Evolutionary conservation across 2,888 invertebrate species (phyloP), one percentile per base, ranked within the genome.

Genomic region (Pheosia gnoma): DNA sequence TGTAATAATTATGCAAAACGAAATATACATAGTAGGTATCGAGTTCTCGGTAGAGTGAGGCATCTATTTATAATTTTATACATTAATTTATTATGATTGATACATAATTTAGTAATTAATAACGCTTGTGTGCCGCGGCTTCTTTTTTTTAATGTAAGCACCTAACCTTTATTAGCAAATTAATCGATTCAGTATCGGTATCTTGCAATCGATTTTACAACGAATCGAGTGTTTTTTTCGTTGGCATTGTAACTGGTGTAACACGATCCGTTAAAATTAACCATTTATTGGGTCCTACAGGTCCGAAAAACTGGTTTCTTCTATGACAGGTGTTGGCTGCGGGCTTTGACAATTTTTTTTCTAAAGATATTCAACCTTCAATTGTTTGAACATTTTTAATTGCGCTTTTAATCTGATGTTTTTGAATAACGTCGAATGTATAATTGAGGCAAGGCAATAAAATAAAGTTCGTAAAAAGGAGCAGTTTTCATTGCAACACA

Each of bases 51-150:
- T 60, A 66, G 65, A 64, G 43, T 58, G 62, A 59, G 53, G 49
- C 45, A 38, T n/a, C 62, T 65, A 71, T 78, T 75, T 69, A 74
- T 80, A 74, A 75, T 65, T 25, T 59, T 66, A 61, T 72, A 72
- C 75, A 73, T 72, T 78, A 79, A 85, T 25, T 25, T 25, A 25
- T 83, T 78, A 84, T 80, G 81, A 82, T 82, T 82, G 79, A 82
- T 82, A 70, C 66, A 79, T 78, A 75, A 74, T 80, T 79, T 79
- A 65, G 78, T 78, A 83, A 85, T 86, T 84, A 84, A 79, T 77
- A 72, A 77, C 58, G 66, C 52, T 65, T 67, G 64, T 74, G 67
- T 67, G 61, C 67, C 60, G 72, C 74, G 70, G 68, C 72, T 75
- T 53, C 47, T 80, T 82, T 82, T 82, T 81, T 67, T 71, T 59